Conservation (phyloP, 2,113 vertebrate species). For the Diphyllodes magnificus region DNA sequence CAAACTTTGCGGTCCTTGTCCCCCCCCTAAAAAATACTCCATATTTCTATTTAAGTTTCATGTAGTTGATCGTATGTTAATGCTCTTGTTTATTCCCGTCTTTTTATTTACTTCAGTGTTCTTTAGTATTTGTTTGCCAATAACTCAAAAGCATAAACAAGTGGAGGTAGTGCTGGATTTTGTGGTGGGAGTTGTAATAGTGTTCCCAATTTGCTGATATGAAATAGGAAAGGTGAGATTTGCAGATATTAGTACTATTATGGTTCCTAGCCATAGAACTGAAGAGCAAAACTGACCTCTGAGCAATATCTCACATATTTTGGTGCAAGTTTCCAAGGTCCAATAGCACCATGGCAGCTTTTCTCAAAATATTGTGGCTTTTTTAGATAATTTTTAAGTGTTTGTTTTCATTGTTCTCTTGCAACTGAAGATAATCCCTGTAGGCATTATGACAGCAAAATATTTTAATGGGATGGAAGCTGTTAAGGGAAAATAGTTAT, state of each 20-base stretch:
- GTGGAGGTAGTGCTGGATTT: not conserved
- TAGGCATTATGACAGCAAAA: conserved; percentile 10
- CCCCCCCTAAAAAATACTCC: not conserved
- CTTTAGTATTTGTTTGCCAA: not conserved
- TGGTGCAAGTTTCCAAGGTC: conserved; percentile 7
- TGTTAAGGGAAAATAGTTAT: not conserved
- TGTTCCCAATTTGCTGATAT: not conserved
- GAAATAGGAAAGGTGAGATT: not conserved
- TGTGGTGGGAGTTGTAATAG: not conserved
- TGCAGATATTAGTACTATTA: not conserved
- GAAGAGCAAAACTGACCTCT: not conserved
- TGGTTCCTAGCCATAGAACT: not conserved
- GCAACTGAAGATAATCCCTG: not conserved
- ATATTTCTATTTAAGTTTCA: not conserved
- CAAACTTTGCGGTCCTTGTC: not conserved
- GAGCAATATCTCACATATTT: not conserved
- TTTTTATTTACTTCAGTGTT: not conserved
- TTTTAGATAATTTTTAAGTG: conserved; percentile 1
- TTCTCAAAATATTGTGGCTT: conserved; percentile 28
- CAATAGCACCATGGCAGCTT: not conserved
- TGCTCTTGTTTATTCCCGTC: not conserved
- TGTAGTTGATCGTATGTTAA: not conserved
- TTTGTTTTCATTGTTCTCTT: conserved; percentile 43
- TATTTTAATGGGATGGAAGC: conserved; percentile 2
- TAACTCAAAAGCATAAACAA: not conserved